Percentiles rank a stretch among this genome's conserved stretches.
phyloP scores from a whole-genome alignment of 2,888 invertebrate species.

The Sesamia inferens region DNA sequence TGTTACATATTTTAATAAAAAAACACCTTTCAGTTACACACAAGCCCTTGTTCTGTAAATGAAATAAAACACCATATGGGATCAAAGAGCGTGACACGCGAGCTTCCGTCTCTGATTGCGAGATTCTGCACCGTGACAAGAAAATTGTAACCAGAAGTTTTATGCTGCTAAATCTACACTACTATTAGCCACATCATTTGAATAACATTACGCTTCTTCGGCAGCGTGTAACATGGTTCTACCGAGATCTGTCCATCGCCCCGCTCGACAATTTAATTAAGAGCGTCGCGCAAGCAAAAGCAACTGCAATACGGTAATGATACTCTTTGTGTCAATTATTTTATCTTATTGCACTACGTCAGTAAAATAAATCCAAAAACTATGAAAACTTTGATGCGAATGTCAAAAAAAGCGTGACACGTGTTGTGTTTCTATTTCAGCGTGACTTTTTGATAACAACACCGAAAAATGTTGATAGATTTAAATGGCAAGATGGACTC shows the following conservation, averaged over 20 bases:
- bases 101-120: not conserved
- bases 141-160: not conserved
- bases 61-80: not conserved
- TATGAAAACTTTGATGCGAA: not conserved
- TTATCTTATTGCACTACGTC: conserved; percentile 58
- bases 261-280: conserved; percentile 80
- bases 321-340: conserved; percentile 77
- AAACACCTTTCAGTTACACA: not conserved
- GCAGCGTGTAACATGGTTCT: conserved; percentile 44
- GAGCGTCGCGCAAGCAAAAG: conserved; percentile 73
- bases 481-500: not conserved
- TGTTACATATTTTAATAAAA: not conserved
- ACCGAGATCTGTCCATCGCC: conserved; percentile 60
- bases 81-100: not conserved
- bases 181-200: not conserved
- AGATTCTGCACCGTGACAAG: not conserved
- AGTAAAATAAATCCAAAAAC: not conserved
- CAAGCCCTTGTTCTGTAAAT: not conserved
- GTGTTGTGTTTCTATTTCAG: not conserved
- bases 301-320: conserved; percentile 59
- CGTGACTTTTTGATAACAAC: not conserved
- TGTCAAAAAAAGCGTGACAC: not conserved
- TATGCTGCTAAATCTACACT: not conserved
- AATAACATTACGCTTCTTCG: conserved; percentile 4
- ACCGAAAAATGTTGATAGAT: not conserved